phyloP scores from a whole-genome alignment of 2,797 vertebrate genomes.

The Poeciliopsis gracilis region DNA sequence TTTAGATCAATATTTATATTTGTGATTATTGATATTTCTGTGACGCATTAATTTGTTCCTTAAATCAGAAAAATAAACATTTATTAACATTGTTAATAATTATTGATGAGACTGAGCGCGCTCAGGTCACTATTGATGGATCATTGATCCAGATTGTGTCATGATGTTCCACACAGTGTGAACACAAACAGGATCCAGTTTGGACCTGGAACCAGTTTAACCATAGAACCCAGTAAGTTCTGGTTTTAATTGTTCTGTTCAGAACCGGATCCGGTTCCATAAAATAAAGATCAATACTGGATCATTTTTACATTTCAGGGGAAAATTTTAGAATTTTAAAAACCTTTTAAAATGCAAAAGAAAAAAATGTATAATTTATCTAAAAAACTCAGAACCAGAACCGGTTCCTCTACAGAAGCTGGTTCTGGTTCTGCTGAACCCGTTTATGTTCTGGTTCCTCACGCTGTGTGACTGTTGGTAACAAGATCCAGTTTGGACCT shows the following conservation, averaged over 20 bases:
- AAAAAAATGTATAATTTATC: too few relatives aligned
- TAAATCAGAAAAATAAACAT: too few relatives aligned
- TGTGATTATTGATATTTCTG: too few relatives aligned
- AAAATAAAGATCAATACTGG: background rate
- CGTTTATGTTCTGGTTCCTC: too few relatives aligned
- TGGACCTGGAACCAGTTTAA: background rate
- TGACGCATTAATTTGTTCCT: too few relatives aligned
- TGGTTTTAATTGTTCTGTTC: background rate
- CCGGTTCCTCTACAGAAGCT: background rate
- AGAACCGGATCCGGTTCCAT: background rate
- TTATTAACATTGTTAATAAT: too few relatives aligned
- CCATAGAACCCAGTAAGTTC: background rate
- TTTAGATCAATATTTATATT: too few relatives aligned
- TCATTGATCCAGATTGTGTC: background rate
- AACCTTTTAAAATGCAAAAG: too few relatives aligned
- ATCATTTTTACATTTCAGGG: background rate
- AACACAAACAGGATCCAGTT: background rate
- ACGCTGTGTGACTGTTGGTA: too few relatives aligned
- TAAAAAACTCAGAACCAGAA: background rate
- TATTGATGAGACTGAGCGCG: too few relatives aligned
- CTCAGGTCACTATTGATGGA: background rate
- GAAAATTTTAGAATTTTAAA: too few relatives aligned
- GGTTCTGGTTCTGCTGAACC: background rate
- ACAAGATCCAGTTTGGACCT: too few relatives aligned
- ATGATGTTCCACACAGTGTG: background rate